These are phyloP conservation scores for Drosophila neonasuta DNA, from an alignment of 2,888 invertebrate genomes.

Conservation along the genomic window DNA sequence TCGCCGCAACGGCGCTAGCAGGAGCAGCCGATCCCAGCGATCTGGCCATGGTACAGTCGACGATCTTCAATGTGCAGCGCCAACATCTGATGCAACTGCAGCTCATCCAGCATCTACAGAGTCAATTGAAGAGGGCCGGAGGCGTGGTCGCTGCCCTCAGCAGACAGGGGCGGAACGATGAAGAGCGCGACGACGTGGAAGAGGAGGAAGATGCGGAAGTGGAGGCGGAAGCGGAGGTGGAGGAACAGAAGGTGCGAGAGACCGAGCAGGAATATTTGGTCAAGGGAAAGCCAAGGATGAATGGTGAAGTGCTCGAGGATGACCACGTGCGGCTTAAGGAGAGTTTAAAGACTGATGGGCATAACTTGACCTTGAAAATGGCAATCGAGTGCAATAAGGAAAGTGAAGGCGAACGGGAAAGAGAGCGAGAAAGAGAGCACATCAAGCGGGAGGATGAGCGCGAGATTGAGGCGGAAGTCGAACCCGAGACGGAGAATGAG, in stretches of 20 bases:
- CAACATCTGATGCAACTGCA: slow-evolving; percentile 98
- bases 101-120: slow-evolving; percentile 96
- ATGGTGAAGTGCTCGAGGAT: slow-evolving; percentile 26
- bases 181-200: slow-evolving; percentile 18
- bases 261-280: slow-evolving; percentile 8
- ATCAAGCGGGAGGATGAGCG: slow-evolving; percentile 24
- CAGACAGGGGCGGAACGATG: slow-evolving; percentile 32
- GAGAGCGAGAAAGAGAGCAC: not conserved
- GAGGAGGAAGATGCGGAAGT: slow-evolving; percentile 21
- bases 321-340: slow-evolving; percentile 18
- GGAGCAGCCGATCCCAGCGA: slow-evolving; percentile 84
- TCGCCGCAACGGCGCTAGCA: slow-evolving; percentile 93
- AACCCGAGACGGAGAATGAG: slow-evolving; percentile 47
- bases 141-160: slow-evolving; percentile 59
- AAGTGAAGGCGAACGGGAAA: slow-evolving; percentile 2
- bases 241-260: slow-evolving; percentile 17
- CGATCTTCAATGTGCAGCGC: slow-evolving; percentile 96
- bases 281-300: not conserved
- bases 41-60: slow-evolving; percentile 93
- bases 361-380: slow-evolving; percentile 33
- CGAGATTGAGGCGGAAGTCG: slow-evolving; percentile 24
- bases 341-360: slow-evolving; percentile 78
- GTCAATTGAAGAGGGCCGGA: slow-evolving; percentile 86
- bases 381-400: slow-evolving; percentile 52
- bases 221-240: slow-evolving; percentile 16